Evolutionary conservation across 1,140 invertebrate genomes (phyloP), one percentile per base, ranked within the genome.

Genomic region (Sesamia nonagrioides): DNA sequence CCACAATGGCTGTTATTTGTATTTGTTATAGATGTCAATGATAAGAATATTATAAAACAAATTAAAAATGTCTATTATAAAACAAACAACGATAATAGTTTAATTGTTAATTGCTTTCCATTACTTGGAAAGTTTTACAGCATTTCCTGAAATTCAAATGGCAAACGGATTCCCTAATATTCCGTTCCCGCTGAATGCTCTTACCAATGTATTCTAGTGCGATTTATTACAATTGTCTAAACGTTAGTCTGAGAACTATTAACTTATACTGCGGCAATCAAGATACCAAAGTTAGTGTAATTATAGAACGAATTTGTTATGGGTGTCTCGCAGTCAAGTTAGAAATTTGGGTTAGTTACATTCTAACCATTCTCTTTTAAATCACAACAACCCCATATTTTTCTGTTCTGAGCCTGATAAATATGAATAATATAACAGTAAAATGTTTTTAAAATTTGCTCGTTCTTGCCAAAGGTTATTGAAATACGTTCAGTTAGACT

Each of bases 251-350:
- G 48, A 69, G 66, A 69, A 69, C 45, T 69, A 69, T 69, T 69
- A 69, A 50, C 66, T 69, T 50, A 69, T 69, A 69, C 66, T 69
- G 11, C 45, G 21, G 66, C 66, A 69, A 69, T 69, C 52, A 50
- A 69, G 66, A 69, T 52, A 52, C 66, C 66, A 52, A 13, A 15
- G 48, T 52, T 27, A 21, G 15, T 35, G 66, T 69, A 69, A 69
- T 69, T 69, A 69, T 2, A 27, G 40, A 48, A 48, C 42, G 66
- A 69, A 50, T 69, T 69, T 15, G 45, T 52, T 35, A 68, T 48
- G 42, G 15, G 11, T 35, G 66, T 52, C 15, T 68, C 11, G 18
- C 50, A 52, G 48, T 52, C 17, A 40, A 63, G 27, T 63, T 17
- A 68, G 17, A 9, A 6, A 35, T 50, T 52, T 4, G 37, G 60